Evolutionary conservation across 1,140 invertebrate genomes (phyloP), one percentile per base, ranked within the genome.

Genomic region (Spodoptera litura): DNA sequence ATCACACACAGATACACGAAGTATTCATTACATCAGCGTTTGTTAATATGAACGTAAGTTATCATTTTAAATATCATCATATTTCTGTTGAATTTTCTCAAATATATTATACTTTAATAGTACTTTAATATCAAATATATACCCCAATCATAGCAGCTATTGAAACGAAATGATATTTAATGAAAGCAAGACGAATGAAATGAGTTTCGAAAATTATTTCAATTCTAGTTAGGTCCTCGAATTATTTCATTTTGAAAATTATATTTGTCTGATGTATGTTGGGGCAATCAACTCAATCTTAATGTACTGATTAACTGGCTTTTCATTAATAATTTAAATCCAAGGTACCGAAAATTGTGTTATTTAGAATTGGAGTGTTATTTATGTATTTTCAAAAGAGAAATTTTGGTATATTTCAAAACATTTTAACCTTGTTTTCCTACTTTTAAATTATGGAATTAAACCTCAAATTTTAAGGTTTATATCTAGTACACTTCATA

Each of bases 81-180:
- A 56, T 56, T 38, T 20, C 20, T 15, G 15, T 49, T n/a, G 35
- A 66, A 44, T 44, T 64, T 64, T 44, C 35, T 25, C 49, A 66
- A 15, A 49, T 66, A 20, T 56, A 20, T 15, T 49, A 66, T 49
- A 66, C 10, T 66, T 10, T 20, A 20, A 20, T 20, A 20, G 20
- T 20, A 49, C 27, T 5, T 66, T 66, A 66, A 66, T 49, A 49
- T 66, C 15, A 38, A 10, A 66, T 49, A 66, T 66, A 20, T 66
- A 66, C 62, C 20, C 15, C 62, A 66, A 66, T 49, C 62, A 66
- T 20, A 49, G 25, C 59, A 5, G 62, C 38, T 66, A 49, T 66
- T 66, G 15, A 66, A 66, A 49, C 20, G 62, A 66, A 66, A 66
- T 66, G 38, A 66, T 38, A 66, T 44, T 66, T 66, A 66, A 66